Conservation (phyloP, 2,113 vertebrate species). For the Charadrius vociferus region DNA sequence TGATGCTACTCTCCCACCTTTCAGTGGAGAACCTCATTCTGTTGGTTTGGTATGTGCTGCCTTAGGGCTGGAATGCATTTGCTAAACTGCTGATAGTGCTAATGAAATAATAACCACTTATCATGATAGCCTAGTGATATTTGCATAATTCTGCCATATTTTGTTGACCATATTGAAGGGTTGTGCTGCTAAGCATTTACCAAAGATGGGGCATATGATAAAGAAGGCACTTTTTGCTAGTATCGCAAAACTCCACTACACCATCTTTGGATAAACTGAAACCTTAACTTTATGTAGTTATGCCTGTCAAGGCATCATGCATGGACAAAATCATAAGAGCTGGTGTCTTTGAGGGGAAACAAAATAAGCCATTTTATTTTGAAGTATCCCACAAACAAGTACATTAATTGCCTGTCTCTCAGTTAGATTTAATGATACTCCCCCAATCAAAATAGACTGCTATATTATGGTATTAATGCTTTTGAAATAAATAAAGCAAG, state of each 20-base stretch:
- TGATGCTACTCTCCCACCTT: background rate
- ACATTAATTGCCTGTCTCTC: background rate
- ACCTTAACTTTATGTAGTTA: background rate
- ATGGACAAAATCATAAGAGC: background rate
- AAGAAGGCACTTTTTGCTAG: background rate
- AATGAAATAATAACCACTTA: background rate
- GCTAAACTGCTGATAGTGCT: background rate
- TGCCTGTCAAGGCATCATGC: background rate
- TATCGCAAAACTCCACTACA: background rate
- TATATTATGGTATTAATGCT: background rate
- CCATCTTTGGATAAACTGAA: background rate
- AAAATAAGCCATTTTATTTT: background rate
- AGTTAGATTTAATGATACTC: background rate
- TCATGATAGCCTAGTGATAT: background rate
- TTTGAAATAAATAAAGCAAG: background rate
- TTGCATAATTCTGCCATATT: background rate
- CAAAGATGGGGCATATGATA: background rate
- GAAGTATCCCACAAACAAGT: background rate
- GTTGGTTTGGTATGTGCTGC: background rate
- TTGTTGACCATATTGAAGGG: background rate
- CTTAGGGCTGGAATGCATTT: background rate
- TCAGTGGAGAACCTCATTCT: background rate
- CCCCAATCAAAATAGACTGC: background rate
- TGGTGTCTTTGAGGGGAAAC: background rate
- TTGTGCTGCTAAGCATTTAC: background rate